Evolutionary conservation across 2,113 vertebrate species (phyloP).

Genomic region (Mohoua ochrocephala): DNA sequence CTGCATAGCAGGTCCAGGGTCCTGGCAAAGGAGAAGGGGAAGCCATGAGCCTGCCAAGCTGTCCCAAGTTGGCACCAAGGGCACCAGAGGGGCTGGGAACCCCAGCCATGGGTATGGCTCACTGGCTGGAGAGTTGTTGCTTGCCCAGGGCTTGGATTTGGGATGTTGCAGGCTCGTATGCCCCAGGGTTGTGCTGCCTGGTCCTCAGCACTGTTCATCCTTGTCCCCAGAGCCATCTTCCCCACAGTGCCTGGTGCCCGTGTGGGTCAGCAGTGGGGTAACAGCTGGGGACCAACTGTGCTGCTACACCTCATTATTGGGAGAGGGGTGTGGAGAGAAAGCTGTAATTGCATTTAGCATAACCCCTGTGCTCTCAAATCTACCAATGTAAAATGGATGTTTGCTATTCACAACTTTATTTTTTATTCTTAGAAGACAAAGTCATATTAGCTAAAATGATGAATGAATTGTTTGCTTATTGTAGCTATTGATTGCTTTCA

Average conservation of each 20-base stretch:
- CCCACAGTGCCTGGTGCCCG: background rate
- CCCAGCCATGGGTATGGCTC: background rate
- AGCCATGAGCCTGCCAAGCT: background rate
- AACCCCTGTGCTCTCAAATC: background rate
- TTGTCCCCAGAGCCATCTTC: background rate
- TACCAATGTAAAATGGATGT: background rate
- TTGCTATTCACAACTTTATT: background rate
- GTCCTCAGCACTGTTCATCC: background rate
- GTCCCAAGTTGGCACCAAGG: too few relatives aligned
- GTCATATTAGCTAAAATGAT: background rate
- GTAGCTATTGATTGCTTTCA: background rate
- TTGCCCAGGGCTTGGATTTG: background rate
- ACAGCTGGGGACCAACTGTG: background rate
- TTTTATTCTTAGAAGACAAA: background rate
- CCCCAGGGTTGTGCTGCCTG: background rate
- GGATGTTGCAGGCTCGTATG: rapidly evolving
- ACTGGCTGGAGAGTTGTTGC: rapidly evolving
- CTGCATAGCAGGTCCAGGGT: background rate
- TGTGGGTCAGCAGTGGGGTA: rapidly evolving
- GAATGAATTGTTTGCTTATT: background rate
- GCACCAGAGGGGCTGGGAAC: background rate
- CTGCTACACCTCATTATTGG: rapidly evolving
- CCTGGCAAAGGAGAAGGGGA: background rate
- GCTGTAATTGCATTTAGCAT: background rate
- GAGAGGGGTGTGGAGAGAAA: background rate